phyloP scores from a whole-genome alignment of 2,888 invertebrate species.

The Calephelis perditalis region DNA sequence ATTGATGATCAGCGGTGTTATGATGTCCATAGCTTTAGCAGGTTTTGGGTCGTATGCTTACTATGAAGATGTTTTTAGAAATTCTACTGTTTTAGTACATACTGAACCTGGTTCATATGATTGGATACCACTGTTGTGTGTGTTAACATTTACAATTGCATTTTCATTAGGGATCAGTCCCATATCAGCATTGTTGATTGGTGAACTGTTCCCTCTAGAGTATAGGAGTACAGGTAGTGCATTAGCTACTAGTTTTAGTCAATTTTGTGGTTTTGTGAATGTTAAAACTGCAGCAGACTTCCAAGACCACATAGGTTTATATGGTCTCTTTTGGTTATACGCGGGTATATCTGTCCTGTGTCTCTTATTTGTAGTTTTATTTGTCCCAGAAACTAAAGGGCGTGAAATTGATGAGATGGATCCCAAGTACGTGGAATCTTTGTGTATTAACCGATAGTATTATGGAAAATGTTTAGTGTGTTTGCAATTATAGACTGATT shows the following conservation, averaged over 20 bases:
- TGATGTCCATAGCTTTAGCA: conserved; percentile 90
- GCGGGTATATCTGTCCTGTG: conserved; percentile 88
- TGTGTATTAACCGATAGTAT: conserved; percentile 75
- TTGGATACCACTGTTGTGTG: conserved; percentile 91
- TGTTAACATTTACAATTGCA: conserved; percentile 89
- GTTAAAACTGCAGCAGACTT: conserved; percentile 91
- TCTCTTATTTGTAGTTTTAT: conserved; percentile 88
- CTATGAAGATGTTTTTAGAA: conserved; percentile 81
- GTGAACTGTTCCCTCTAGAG: conserved; percentile 84
- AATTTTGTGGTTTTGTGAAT: conserved; percentile 90
- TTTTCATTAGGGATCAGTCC: conserved; percentile 89
- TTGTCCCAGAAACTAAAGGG: conserved; percentile 94
- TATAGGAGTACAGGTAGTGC: conserved; percentile 83
- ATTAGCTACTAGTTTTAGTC: conserved; percentile 89
- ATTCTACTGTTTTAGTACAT: conserved; percentile 46
- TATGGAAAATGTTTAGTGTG: conserved; percentile 21
- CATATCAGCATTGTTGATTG: conserved; percentile 84
- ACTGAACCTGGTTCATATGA: conserved; percentile 79
- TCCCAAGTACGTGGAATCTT: conserved; percentile 79
- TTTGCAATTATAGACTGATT: conserved; percentile 34
- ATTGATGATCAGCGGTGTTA: conserved; percentile 87
- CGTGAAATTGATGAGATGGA: conserved; percentile 93
- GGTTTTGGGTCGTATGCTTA: conserved; percentile 92
- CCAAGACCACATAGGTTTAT: conserved; percentile 83
- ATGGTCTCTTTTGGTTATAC: conserved; percentile 93